phyloP scores from a whole-genome alignment of 2,888 invertebrate species.

The Toxonevra muliebris region DNA sequence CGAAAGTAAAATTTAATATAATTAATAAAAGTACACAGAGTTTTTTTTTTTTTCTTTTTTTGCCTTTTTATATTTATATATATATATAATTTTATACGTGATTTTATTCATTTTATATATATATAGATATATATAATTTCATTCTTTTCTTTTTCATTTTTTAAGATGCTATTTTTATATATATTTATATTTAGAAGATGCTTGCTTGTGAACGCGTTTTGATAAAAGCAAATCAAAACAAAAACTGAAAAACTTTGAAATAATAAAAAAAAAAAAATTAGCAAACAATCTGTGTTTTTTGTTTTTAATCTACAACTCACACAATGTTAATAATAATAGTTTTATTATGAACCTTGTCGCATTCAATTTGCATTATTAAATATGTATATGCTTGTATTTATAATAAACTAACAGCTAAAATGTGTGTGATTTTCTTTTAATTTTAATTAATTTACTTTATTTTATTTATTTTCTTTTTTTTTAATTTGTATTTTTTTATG shows the following conservation, averaged over 20 bases:
- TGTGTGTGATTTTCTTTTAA: constrained; percentile 25
- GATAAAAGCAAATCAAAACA: neutral
- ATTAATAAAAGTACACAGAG: constrained; percentile 29
- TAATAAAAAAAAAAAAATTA: neutral
- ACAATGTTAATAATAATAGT: constrained; percentile 10
- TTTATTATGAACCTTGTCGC: neutral
- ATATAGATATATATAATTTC: neutral
- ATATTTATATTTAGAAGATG: neutral
- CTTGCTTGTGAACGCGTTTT: neutral
- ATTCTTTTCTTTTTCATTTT: constrained; percentile 3
- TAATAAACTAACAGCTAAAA: constrained; percentile 27
- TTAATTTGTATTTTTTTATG: neutral
- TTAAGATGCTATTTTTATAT: neutral
- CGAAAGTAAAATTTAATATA: constrained; percentile 26
- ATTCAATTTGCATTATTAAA: constrained; percentile 14
- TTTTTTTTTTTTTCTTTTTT: constrained; percentile 22
- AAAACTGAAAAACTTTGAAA: neutral
- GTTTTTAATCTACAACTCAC: constrained; percentile 6
- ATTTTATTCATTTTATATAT: constrained; percentile 16
- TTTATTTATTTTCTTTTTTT: constrained; percentile 31
- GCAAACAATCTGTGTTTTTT: constrained; percentile 11
- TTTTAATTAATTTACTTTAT: constrained; percentile 33
- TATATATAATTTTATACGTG: constrained; percentile 17
- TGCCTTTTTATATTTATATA: constrained; percentile 27
- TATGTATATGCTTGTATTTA: constrained; percentile 16